Base-by-base conservation (phyloP, 2,888 invertebrate genomes). In the Mycalesis mineus region DNA sequence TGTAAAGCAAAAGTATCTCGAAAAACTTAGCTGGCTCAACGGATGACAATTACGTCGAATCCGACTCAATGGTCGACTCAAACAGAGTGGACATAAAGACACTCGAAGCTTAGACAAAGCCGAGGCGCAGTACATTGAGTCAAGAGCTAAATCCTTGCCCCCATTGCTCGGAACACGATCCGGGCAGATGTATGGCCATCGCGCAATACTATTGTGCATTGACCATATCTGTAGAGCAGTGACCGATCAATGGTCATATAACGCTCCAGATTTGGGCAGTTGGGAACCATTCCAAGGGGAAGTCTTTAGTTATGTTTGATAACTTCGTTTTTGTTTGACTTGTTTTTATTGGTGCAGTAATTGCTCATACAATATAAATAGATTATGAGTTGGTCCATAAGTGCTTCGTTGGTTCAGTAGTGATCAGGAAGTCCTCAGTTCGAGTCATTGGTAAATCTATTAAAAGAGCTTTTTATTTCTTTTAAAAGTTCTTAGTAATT, bases 131-230 rank as follows among this genome's bases (percentile, higher is more conserved):
- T 69, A 72, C 68, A 70, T 80, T 82, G 80, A 83, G 75, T 82
- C 78, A 82, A 78, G 75, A 72, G 77, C 80, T 78, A 84, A 88
- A 88, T 88, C 88, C 87, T 75, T 68, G 65, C 70, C 71, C 71
- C 83, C 75, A 84, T 85, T 82, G 84, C 78, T 72, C 62, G 64
- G 76, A 74, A 74, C 88, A 88, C 88, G 88, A 78, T 73, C 79
- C 74, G 55, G 71, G 73, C 88, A 87, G 87, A 87, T 88, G 88
- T 77, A 82, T 80, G 80, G 69, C 76, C 68, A 58, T 61, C 59
- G 63, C 58, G 58, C 58, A 44, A 57, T 36, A 58, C 57, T 61
- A 64, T 71, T 73, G 69, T 70, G 58, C 52, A 60, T 58, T 64
- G 56, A 67, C 69, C 66, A 68, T 64, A 67, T 68, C 64, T 67